Percentiles rank a stretch among this genome's conserved stretches.
phyloP scores from a whole-genome alignment of 2,797 vertebrate species.

The Parauchenoglanis ngamensis region DNA sequence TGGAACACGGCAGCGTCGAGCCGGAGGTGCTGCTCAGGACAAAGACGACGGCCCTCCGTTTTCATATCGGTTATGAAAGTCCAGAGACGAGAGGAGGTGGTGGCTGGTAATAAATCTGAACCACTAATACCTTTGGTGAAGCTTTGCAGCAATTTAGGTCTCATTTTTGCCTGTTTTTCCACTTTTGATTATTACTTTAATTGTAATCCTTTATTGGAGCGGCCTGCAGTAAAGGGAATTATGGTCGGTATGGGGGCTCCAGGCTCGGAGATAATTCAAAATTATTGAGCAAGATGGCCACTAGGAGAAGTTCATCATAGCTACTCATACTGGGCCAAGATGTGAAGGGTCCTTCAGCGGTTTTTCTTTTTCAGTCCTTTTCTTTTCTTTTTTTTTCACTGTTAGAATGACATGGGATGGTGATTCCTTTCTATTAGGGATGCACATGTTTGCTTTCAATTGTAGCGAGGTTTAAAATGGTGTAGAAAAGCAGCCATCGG shows the following conservation, averaged over 20 bases:
- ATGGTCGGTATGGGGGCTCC: constrained; percentile 73
- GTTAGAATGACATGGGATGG: no score
- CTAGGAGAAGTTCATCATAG: constrained; percentile 75
- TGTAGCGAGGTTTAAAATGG: background rate
- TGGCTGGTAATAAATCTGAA: constrained; percentile 69
- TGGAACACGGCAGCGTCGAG: constrained; percentile 58
- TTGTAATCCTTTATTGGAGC: constrained; percentile 83
- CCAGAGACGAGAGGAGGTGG: constrained; percentile 65
- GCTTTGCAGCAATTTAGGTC: constrained; percentile 76
- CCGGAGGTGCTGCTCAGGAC: constrained; percentile 61
- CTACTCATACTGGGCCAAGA: background rate
- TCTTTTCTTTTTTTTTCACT: background rate
- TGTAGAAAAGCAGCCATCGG: background rate
- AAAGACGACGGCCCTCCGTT: constrained; percentile 45
- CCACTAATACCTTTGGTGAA: constrained; percentile 71
- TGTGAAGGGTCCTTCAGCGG: background rate
- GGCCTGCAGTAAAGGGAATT: constrained; percentile 82
- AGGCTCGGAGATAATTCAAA: constrained; percentile 78
- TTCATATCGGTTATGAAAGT: constrained; percentile 59
- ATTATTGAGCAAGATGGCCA: constrained; percentile 82
- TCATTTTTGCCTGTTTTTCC: constrained; percentile 71
- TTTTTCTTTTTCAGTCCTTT: background rate
- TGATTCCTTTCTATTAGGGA: background rate
- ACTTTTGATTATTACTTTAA: constrained; percentile 83
- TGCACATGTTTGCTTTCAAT: background rate